These are phyloP conservation scores for Emydoidea blandingii DNA, from an alignment of 2,797 vertebrate species.

Conservation along the genomic window DNA sequence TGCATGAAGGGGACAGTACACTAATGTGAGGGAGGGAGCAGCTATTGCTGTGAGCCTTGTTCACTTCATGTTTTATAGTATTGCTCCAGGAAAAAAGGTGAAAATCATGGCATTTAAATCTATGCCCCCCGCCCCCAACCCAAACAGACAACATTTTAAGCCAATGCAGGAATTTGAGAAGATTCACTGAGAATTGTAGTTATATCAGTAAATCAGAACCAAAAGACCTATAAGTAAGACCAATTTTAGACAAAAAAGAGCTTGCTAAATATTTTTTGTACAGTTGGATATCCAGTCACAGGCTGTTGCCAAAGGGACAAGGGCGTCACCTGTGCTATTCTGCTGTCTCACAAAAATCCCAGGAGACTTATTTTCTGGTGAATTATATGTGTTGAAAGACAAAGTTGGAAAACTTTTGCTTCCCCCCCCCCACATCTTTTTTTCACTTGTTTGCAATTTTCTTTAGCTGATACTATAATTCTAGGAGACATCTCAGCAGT, in stretches of 20 bases:
- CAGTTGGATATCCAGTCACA: conserved; percentile 36
- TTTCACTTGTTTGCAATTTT: conserved; percentile 15
- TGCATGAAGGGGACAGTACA: background rate
- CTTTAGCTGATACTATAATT: background rate
- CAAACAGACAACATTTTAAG: background rate
- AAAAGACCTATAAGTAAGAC: conserved; percentile 8
- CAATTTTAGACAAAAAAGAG: background rate
- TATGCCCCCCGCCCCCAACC: background rate
- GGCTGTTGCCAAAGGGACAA: conserved; percentile 13
- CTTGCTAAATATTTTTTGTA: background rate
- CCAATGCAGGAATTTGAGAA: background rate
- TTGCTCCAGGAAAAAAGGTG: conserved; percentile 28
- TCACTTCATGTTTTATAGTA: background rate
- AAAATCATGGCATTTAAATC: background rate
- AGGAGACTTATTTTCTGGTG: conserved; percentile 45
- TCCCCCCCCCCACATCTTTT: conserved; percentile 13
- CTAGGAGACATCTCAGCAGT: background rate
- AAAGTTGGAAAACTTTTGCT: background rate
- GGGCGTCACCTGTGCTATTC: conserved; percentile 21
- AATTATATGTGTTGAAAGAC: conserved; percentile 56
- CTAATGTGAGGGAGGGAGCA: background rate
- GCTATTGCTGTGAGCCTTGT: background rate
- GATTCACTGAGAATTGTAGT: conserved; percentile 3
- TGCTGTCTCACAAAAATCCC: conserved; percentile 50
- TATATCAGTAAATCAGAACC: conserved; percentile 30